These are phyloP conservation scores for Ahaetulla prasina DNA, from an alignment of 2,113 vertebrate species.

Conservation along the genomic window DNA sequence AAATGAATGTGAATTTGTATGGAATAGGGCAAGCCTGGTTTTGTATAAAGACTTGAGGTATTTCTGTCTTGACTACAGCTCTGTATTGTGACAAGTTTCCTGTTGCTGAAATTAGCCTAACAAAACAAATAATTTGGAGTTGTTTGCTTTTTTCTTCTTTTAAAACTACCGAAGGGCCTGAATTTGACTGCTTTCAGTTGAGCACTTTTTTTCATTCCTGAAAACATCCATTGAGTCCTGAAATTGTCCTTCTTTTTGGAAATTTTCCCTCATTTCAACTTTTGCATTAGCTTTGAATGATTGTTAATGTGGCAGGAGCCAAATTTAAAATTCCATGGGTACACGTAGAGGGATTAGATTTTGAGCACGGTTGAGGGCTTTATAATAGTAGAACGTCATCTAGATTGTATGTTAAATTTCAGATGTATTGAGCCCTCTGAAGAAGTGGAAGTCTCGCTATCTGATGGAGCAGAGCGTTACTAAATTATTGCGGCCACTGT, in stretches of 20 bases:
- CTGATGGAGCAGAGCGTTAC: slow-evolving; percentile 73
- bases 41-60: background rate
- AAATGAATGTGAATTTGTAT: background rate
- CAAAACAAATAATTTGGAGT: background rate
- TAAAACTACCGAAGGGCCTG: background rate
- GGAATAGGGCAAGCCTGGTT: background rate
- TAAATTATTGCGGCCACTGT: slow-evolving; percentile 83
- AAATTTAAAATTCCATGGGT: background rate
- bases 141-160: too few species aligned
- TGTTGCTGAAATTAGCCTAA: background rate
- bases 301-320: background rate
- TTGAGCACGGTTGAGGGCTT: background rate
- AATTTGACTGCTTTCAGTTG: background rate
- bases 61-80: background rate
- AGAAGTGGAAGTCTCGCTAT: slow-evolving; percentile 91
- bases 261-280: background rate
- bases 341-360: background rate
- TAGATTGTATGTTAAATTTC: slow-evolving; percentile 45
- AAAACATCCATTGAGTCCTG: background rate
- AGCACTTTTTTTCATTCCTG: background rate
- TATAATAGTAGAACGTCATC: slow-evolving; percentile 8
- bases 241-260: background rate
- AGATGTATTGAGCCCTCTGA: slow-evolving; percentile 87
- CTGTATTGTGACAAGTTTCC: background rate
- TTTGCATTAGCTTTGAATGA: background rate